A percentile compares a stretch with the other conserved stretches of the same genome.
Evolutionary conservation across 2,888 invertebrate genomes (phyloP).

Genomic region (Epinotia demarniana): DNA sequence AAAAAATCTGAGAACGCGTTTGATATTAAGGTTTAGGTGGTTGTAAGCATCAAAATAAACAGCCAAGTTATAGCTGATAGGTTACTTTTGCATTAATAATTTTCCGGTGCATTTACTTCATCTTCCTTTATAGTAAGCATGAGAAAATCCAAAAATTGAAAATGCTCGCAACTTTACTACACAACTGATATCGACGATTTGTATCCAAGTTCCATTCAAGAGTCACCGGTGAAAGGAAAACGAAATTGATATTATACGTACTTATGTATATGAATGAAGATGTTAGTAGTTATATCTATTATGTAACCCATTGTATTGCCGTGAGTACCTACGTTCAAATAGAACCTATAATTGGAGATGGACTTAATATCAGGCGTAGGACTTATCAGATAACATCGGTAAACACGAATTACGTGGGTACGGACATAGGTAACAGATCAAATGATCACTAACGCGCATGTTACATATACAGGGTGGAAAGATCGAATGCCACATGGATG

Average conservation of each 20-base stretch:
- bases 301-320: slow-evolving; percentile 1
- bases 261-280: background rate
- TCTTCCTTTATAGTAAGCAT: too few relatives aligned
- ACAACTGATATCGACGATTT: background rate
- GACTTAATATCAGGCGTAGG: background rate
- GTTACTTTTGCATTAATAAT: too few relatives aligned
- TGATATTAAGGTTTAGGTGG: too few relatives aligned
- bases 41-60: too few relatives aligned
- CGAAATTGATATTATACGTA: background rate
- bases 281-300: background rate
- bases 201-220: background rate
- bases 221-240: background rate
- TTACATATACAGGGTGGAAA: too few relatives aligned
- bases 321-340: background rate
- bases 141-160: too few relatives aligned
- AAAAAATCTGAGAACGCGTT: too few relatives aligned
- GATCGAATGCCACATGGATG: too few relatives aligned
- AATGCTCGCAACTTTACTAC: too few relatives aligned
- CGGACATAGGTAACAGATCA: background rate
- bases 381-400: background rate
- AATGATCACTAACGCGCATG: background rate
- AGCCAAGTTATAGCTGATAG: too few relatives aligned
- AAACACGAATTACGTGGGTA: background rate
- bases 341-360: background rate
- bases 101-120: too few relatives aligned